phyloP scores from a whole-genome alignment of 2,113 vertebrate species.

The Daubentonia madagascariensis region DNA sequence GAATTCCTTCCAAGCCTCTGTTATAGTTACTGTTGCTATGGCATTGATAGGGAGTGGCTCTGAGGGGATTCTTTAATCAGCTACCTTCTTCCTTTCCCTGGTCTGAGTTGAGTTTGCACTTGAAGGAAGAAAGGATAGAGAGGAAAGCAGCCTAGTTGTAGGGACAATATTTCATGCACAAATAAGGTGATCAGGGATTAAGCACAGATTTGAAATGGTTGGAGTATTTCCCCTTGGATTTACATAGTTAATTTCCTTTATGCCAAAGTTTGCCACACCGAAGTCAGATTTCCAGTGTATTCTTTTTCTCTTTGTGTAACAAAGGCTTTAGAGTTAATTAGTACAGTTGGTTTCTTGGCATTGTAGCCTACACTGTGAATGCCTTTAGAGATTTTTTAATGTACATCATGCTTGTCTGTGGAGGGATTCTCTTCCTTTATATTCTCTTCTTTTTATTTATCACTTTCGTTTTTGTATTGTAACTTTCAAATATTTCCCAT shows the following conservation, averaged over 20 bases:
- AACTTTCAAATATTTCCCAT: neutral
- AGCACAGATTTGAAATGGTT: neutral
- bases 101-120: neutral
- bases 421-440: neutral
- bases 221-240: neutral
- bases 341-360: slow-evolving; percentile 52
- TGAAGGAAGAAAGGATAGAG: neutral
- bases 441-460: neutral
- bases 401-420: slow-evolving; percentile 33
- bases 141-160: neutral
- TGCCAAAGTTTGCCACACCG: neutral
- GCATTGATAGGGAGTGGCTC: neutral
- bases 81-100: neutral
- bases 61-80: neutral
- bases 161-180: neutral
- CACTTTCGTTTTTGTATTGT: neutral
- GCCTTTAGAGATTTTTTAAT: neutral
- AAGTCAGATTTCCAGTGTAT: neutral
- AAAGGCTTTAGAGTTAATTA: slow-evolving; percentile 58
- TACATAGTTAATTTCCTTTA: neutral
- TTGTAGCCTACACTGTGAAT: neutral
- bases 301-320: neutral
- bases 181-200: neutral
- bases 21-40: neutral
- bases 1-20: neutral